Conservation (phyloP, 64 coral and sea anemone species). For the Cladopsammia gracilis region DNA sequence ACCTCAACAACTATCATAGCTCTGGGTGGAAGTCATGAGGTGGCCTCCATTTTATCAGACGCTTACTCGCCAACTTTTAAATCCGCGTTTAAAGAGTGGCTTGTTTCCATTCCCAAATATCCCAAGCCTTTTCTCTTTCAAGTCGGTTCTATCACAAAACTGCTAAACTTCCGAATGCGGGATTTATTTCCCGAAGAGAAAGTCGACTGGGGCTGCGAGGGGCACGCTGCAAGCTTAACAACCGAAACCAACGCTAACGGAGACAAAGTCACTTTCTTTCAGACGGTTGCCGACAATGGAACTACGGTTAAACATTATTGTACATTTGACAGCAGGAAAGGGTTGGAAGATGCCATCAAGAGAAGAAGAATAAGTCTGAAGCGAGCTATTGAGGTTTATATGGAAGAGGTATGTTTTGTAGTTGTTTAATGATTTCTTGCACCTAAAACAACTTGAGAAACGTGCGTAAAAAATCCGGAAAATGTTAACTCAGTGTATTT, state of each 20-base stretch:
- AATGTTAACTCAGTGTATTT: no score
- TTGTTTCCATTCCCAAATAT: slow-evolving; percentile 16
- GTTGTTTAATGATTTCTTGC: no score
- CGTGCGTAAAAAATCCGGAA: no score
- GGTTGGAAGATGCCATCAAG: slow-evolving; percentile 1
- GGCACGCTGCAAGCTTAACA: neutral
- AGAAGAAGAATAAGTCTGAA: slow-evolving; percentile 35
- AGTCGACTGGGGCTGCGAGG: slow-evolving; percentile 53
- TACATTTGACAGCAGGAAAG: neutral
- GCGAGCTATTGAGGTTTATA: slow-evolving; percentile 35
- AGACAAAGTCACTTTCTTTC: neutral
- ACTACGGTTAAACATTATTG: slow-evolving; percentile 7
- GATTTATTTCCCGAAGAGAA: slow-evolving; percentile 30
- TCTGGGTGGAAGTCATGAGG: slow-evolving; percentile 13
- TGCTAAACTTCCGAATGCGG: slow-evolving; percentile 17
- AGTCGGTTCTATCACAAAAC: neutral
- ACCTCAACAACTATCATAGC: slow-evolving; percentile 25
- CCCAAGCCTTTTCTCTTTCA: slow-evolving; percentile 58
- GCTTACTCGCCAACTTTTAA: slow-evolving; percentile 48
- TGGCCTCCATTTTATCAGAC: slow-evolving; percentile 35
- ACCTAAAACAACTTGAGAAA: no score
- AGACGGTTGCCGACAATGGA: neutral
- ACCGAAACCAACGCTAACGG: neutral
- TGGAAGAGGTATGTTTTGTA: slow-evolving; percentile 39
- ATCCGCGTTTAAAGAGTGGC: slow-evolving; percentile 51